Conservation (phyloP, 1,140 invertebrate species). For the Frieseomelitta varia region DNA sequence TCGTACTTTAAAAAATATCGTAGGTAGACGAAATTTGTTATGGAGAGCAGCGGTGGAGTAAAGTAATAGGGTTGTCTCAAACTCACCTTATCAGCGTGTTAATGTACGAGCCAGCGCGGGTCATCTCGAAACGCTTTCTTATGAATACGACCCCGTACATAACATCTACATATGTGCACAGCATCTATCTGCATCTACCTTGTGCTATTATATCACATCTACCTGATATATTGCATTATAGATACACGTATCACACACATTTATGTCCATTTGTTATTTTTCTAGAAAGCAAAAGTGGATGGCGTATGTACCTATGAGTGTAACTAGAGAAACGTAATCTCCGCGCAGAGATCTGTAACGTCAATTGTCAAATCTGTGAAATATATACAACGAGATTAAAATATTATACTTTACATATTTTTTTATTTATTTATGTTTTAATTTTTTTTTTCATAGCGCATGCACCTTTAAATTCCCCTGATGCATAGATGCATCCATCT, state of each 20-base stretch:
- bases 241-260: neutral
- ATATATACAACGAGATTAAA: too few species aligned
- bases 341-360: too few species aligned
- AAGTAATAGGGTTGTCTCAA: conserved; percentile 2
- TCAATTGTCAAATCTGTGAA: too few species aligned
- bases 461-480: too few species aligned
- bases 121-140: neutral
- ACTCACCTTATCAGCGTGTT: conserved; percentile 1
- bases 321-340: too few species aligned
- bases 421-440: too few species aligned
- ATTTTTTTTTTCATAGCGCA: too few species aligned
- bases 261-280: neutral
- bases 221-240: neutral
- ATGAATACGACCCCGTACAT: neutral
- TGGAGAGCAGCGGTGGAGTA: neutral
- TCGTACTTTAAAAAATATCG: conserved; percentile 9
- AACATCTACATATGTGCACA: neutral
- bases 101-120: neutral
- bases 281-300: neutral
- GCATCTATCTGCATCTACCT: neutral
- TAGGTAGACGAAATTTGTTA: neutral
- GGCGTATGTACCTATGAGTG: too few species aligned
- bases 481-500: too few species aligned
- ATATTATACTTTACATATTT: too few species aligned
- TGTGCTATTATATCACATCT: neutral